phyloP scores from a whole-genome alignment of 2,888 invertebrate species.

The Andrena minutula region DNA sequence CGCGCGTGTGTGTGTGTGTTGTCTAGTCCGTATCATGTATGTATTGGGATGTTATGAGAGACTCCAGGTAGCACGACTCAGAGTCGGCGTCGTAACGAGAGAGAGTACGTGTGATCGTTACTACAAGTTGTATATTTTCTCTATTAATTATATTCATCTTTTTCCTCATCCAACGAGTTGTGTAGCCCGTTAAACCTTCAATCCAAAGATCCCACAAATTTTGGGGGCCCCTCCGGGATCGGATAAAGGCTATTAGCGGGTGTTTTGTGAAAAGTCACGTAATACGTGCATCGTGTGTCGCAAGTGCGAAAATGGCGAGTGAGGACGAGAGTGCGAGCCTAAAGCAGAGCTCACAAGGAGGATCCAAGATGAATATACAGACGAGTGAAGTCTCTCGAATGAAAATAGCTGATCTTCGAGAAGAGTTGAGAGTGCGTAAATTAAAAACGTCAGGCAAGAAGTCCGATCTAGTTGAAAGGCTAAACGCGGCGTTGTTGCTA shows the following conservation, averaged over 20 bases:
- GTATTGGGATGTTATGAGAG: too few relatives aligned
- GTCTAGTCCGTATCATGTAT: too few relatives aligned
- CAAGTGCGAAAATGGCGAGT: neutral
- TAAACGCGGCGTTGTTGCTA: conserved; percentile 17
- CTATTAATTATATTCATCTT: too few relatives aligned
- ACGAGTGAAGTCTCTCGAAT: neutral
- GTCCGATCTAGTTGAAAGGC: neutral
- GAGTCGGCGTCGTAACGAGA: too few relatives aligned
- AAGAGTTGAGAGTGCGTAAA: neutral
- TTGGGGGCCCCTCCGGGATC: conserved; percentile 19
- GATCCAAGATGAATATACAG: neutral
- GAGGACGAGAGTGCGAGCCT: too few relatives aligned
- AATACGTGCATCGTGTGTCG: neutral
- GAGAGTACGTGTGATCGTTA: too few relatives aligned
- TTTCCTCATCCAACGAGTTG: too few relatives aligned
- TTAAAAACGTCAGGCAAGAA: conserved; percentile 15
- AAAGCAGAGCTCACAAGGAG: neutral
- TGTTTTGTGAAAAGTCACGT: neutral
- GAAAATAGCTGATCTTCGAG: neutral
- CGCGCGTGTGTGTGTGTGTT: too few relatives aligned
- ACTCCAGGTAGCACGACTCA: too few relatives aligned
- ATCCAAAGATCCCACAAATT: neutral
- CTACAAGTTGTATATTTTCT: too few relatives aligned
- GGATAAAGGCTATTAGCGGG: neutral
- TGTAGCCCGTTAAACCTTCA: too few relatives aligned